phyloP scores from a whole-genome alignment of 2,797 vertebrate genomes.

The Petrocephalus sullivani region DNA sequence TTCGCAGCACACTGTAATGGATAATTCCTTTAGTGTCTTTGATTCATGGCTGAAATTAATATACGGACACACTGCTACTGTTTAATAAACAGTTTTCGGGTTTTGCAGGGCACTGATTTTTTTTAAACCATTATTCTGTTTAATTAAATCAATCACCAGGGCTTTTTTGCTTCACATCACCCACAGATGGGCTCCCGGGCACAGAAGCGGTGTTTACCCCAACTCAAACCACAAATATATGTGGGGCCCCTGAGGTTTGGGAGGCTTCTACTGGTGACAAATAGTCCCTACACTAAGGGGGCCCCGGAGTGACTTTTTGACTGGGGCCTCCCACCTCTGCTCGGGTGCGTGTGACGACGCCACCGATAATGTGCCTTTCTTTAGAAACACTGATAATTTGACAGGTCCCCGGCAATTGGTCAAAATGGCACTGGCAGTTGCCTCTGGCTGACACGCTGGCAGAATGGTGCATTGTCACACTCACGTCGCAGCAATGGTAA shows the following conservation, averaged over 20 bases:
- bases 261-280: not conserved
- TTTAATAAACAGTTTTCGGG: not conserved
- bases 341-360: not conserved
- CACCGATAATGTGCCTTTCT: not conserved
- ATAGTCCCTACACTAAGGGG: not conserved
- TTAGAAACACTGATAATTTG: not conserved
- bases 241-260: not conserved
- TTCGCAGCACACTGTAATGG: not conserved
- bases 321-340: not conserved
- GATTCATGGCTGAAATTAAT: constrained; percentile 6
- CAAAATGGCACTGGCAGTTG: not conserved
- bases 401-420: not conserved
- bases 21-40: not conserved
- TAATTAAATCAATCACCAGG: not conserved
- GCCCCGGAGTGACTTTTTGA: not conserved
- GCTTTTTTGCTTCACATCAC: not conserved
- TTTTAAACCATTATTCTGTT: not conserved
- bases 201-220: not conserved
- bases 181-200: constrained; percentile 4
- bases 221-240: not conserved
- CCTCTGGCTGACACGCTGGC: not conserved
- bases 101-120: not conserved
- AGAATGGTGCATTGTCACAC: no score
- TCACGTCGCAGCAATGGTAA: no score
- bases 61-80: not conserved